These are phyloP conservation scores for Lycorma delicatula DNA, from an alignment of 1,140 invertebrate species.

Conservation along the genomic window DNA sequence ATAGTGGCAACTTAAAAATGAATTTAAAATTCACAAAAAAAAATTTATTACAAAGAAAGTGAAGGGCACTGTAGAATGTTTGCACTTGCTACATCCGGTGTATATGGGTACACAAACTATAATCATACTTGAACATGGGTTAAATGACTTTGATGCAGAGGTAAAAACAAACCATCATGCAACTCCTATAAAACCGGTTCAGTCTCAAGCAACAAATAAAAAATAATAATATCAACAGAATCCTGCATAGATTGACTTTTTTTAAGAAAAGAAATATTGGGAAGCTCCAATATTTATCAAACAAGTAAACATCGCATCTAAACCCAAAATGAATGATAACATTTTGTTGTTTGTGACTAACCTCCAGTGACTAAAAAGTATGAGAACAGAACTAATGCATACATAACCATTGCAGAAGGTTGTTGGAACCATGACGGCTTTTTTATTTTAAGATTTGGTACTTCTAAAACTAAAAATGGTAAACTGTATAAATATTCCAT, in stretches of 20 bases:
- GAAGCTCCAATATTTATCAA: neutral
- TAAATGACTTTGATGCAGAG: no score
- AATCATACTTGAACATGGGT: no score
- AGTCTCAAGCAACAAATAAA: neutral
- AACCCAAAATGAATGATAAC: neutral
- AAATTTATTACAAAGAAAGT: no score
- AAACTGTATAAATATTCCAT: constrained; percentile 73
- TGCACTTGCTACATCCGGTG: no score
- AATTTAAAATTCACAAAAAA: no score
- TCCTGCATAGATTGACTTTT: neutral
- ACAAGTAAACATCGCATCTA: neutral
- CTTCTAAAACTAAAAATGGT: constrained; percentile 76
- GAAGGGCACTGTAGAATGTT: no score
- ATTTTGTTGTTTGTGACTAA: constrained; percentile 41
- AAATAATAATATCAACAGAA: constrained; percentile 1
- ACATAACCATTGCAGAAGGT: constrained; percentile 90
- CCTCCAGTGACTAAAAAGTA: constrained; percentile 98
- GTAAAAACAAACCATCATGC: neutral
- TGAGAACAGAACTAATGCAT: constrained; percentile 79
- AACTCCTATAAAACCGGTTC: neutral
- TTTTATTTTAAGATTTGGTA: constrained; percentile 88
- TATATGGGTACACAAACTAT: no score
- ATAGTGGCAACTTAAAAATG: no score
- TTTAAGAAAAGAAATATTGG: neutral
- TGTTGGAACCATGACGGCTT: constrained; percentile 82